Percentiles rank a stretch among this genome's conserved stretches.
Evolutionary conservation across 1,140 invertebrate species (phyloP).

Genomic region (Apis mellifera): Amel_HAv3.1 CM009933.2:8121001-8121500

Average conservation of each 20-base stretch:
- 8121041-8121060: too few relatives aligned
- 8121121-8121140: not conserved
- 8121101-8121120: not conserved
- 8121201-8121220: conserved; percentile 62
- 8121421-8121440: too few relatives aligned
- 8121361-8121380: too few relatives aligned
- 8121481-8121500: not conserved
- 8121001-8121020: not conserved
- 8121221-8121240: conserved; percentile 45
- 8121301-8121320: not conserved
- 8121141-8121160: conserved; percentile 1
- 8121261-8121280: not conserved
- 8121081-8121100: not conserved
- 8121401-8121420: too few relatives aligned
- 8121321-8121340: not conserved
- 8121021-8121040: too few relatives aligned
- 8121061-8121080: not conserved
- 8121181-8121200: conserved; percentile 29
- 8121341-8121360: not conserved
- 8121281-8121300: not conserved
- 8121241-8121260: conserved; percentile 48
- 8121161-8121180: not conserved
- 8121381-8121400: not conserved
- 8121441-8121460: not conserved
- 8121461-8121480: not conserved